Evolutionary conservation across 1,140 invertebrate genomes (phyloP).

Genomic region (Drosophila bocqueti): DNA sequence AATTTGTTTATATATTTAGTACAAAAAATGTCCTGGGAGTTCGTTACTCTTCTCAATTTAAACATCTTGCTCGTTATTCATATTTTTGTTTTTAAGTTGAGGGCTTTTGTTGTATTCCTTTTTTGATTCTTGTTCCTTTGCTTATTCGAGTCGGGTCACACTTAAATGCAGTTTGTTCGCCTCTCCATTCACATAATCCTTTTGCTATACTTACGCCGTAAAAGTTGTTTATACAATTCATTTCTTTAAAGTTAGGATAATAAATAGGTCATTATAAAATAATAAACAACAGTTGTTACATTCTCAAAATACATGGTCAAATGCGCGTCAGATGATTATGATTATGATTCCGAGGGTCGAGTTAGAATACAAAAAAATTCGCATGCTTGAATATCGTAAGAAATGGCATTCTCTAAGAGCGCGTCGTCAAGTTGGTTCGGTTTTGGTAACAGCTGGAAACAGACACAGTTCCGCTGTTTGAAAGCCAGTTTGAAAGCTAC

Average conservation of each 20-base stretch:
- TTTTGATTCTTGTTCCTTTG: slow-evolving; percentile 53
- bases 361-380: slow-evolving; percentile 54
- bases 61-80: slow-evolving; percentile 26
- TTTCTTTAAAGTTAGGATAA: slow-evolving; percentile 76
- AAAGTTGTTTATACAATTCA: slow-evolving; percentile 75
- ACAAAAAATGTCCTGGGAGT: slow-evolving; percentile 69
- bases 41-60: slow-evolving; percentile 38
- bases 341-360: slow-evolving; percentile 57
- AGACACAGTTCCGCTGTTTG: slow-evolving; percentile 26
- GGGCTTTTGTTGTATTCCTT: slow-evolving; percentile 29
- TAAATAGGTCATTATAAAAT: slow-evolving; percentile 81
- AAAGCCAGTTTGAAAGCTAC: slow-evolving; percentile 32
- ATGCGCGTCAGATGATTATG: slow-evolving; percentile 57
- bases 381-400: slow-evolving; percentile 64
- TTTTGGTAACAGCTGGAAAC: slow-evolving; percentile 29
- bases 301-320: slow-evolving; percentile 63
- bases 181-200: slow-evolving; percentile 64
- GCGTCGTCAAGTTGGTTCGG: slow-evolving; percentile 51
- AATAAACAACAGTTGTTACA: slow-evolving; percentile 79
- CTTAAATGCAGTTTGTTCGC: slow-evolving; percentile 73
- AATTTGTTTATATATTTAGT: slow-evolving; percentile 63
- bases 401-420: slow-evolving; percentile 55
- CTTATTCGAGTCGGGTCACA: slow-evolving; percentile 77
- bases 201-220: slow-evolving; percentile 68
- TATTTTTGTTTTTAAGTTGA: slow-evolving; percentile 42